These are phyloP conservation scores for Conger conger DNA, from an alignment of 2,113 vertebrate species.

Conservation along the genomic window DNA sequence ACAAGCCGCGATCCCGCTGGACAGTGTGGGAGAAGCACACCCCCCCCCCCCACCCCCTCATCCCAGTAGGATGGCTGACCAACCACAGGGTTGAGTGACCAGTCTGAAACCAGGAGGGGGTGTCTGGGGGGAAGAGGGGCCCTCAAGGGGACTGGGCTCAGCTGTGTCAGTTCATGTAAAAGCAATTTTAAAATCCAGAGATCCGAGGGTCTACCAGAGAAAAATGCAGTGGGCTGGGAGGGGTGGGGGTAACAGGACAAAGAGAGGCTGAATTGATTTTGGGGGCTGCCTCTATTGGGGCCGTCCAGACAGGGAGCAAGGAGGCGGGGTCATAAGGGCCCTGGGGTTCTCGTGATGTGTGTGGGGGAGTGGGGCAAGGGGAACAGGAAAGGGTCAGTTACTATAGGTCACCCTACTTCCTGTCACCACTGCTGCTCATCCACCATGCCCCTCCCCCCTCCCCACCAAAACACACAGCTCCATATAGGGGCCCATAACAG, in stretches of 20 bases:
- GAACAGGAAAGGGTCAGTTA: conserved; percentile 56
- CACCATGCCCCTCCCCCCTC: conserved; percentile 38
- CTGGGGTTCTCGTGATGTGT: neutral
- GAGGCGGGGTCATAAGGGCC: neutral
- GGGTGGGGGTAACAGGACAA: conserved; percentile 12
- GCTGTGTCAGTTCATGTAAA: conserved; percentile 42
- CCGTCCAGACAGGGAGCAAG: conserved; percentile 11
- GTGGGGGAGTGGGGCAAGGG: conserved; percentile 12
- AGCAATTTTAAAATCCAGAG: conserved; percentile 37
- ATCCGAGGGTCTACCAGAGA: conserved; percentile 13
- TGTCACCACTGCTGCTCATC: conserved; percentile 68
- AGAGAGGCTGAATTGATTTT: conserved; percentile 28
- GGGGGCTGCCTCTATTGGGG: neutral
- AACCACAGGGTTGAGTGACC: conserved; percentile 44
- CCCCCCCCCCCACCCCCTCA: conserved; percentile 31
- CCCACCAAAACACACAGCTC: neutral
- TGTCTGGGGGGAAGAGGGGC: neutral
- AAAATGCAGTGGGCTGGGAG: neutral
- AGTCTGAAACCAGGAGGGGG: conserved; percentile 30
- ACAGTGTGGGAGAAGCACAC: too few relatives aligned
- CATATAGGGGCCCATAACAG: neutral
- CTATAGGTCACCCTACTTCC: conserved; percentile 77
- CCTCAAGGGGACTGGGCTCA: conserved; percentile 35
- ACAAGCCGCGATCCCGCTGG: too few relatives aligned
- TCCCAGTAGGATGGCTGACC: conserved; percentile 40